These are phyloP conservation scores for Beris morrisii DNA, from an alignment of 2,888 invertebrate species.

Conservation along the genomic window DNA sequence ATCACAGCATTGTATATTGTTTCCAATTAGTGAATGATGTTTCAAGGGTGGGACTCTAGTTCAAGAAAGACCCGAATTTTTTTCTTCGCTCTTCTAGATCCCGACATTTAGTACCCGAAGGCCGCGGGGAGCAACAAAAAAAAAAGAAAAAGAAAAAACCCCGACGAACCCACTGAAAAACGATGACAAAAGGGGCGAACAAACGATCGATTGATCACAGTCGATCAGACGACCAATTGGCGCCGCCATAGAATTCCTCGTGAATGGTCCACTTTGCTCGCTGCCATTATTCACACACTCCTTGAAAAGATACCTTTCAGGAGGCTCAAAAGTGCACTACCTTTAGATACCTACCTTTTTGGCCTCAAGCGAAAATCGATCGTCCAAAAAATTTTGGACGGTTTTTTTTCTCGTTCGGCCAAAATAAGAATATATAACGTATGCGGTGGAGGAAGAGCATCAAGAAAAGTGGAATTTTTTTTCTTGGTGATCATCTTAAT, in stretches of 20 bases:
- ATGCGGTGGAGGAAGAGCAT: background rate
- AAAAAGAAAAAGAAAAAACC: no score
- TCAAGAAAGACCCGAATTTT: no score
- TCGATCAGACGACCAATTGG: slow-evolving; percentile 40
- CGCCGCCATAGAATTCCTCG: slow-evolving; percentile 38
- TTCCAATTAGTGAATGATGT: no score
- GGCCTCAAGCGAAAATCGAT: slow-evolving; percentile 21
- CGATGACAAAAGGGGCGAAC: slow-evolving; percentile 25
- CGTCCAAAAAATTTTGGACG: slow-evolving; percentile 12
- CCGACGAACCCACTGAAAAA: slow-evolving; percentile 11
- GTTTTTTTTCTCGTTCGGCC: slow-evolving; percentile 13
- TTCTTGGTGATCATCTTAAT: slow-evolving; percentile 13
- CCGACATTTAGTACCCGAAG: no score
- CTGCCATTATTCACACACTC: slow-evolving; percentile 38
- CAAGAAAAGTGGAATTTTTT: background rate
- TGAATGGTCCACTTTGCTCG: slow-evolving; percentile 38
- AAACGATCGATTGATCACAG: slow-evolving; percentile 40
- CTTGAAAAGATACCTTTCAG: slow-evolving; percentile 27
- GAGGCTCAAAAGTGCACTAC: slow-evolving; percentile 12
- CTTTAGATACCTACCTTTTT: slow-evolving; percentile 8
- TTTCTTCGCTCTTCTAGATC: no score
- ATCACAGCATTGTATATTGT: no score
- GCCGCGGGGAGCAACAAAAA: no score
- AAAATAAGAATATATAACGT: slow-evolving; percentile 9
- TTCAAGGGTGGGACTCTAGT: no score